Evolutionary conservation across 2,888 invertebrate species (phyloP), one percentile per base, ranked within the genome.

Genomic region (Ariolimax columbianus): DNA sequence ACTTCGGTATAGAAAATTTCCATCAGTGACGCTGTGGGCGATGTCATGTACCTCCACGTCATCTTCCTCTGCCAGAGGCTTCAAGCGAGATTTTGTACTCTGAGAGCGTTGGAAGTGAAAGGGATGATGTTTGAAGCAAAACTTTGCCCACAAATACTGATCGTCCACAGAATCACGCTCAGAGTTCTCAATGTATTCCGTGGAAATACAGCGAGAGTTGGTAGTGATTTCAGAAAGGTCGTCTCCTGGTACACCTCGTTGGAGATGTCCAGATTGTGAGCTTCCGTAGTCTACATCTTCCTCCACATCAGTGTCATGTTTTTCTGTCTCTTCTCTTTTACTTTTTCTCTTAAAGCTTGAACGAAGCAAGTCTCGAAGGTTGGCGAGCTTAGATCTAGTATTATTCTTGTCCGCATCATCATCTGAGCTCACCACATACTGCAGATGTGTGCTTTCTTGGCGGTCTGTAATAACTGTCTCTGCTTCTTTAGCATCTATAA

Each of bases 51-150:
- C 7, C 26, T 73, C 82, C 0, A 63, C 17, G 11, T 80, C 80
- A 38, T 82, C 82, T 11, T 82, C 82, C 23, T 82, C 82, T n/a
- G 33, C 40, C 4, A 78, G 23, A 55, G 55, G 26, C n/a, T 73
- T 82, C n/a, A 55, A 7, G 30, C 82, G 70, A 55, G 82, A 82
- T 30, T 73, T 82, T 26, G 82, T 82, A 47, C 82, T 82, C 26
- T 82, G 82, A 2, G 82, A 72, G 33, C 82, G 70, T n/a, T 38
- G 72, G 73, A 73, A 63, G 9, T 1, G 14, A 40, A n/a, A 30
- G 0, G n/a, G 9, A 9, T 9, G 26, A 0, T 51, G 40, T 40
- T 73, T 73, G 9, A 59, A 38, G 47, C 23, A 1, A 26, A 59
- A 59, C 14, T 40, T 63, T 33, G n/a, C 6, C 63, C 63, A 63